Conservation (phyloP, 1,140 invertebrate genomes). For the Brachionus paranguensis region DNA sequence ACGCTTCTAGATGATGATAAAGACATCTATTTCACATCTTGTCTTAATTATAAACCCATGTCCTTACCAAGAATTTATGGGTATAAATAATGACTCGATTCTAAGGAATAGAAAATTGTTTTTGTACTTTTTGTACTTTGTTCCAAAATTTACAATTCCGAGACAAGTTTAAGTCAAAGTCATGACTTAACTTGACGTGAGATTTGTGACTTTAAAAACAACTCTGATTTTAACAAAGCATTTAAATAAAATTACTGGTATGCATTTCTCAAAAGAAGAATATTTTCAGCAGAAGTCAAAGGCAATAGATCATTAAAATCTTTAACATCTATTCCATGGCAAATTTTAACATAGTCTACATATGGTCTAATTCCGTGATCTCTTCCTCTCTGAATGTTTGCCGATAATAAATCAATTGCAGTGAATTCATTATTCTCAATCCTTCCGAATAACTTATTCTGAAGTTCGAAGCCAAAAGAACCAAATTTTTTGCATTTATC, state of each 20-base stretch:
- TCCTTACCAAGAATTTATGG: no score
- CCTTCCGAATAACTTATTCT: conserved; percentile 25
- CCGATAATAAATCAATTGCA: conserved; percentile 80
- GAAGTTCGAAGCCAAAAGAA: not conserved
- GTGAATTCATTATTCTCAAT: not conserved
- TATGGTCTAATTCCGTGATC: conserved; percentile 91
- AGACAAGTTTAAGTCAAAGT: no score
- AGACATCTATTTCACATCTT: no score
- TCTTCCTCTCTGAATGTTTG: conserved; percentile 88
- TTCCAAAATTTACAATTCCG: no score
- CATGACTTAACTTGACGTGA: no score
- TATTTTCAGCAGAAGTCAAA: not conserved
- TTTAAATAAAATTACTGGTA: not conserved
- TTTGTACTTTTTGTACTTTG: no score
- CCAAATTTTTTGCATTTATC: conserved; percentile 12
- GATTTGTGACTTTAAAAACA: not conserved
- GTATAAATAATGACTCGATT: no score
- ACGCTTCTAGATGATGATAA: no score
- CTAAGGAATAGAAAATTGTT: no score
- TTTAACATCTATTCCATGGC: not conserved
- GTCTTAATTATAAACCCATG: no score
- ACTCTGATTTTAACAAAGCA: not conserved
- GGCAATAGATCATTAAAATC: not conserved
- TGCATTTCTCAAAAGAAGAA: not conserved
- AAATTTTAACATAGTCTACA: conserved; percentile 63